Evolutionary conservation across 2,113 vertebrate genomes (phyloP).

Genomic region (Ceratotherium simum): DNA sequence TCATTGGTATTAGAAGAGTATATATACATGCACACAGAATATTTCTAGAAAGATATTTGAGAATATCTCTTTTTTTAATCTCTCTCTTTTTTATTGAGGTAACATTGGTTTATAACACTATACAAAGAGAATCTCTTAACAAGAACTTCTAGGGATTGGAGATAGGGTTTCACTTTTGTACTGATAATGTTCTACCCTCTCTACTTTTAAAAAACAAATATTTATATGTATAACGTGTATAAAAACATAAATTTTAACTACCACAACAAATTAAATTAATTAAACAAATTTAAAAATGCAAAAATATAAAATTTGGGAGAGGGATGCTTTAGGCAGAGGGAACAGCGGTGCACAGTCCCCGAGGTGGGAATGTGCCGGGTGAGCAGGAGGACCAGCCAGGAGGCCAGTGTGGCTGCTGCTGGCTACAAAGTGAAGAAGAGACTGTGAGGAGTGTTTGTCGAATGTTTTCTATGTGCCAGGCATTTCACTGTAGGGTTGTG

Average conservation of each 20-base stretch:
- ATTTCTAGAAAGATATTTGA: constrained; percentile 13
- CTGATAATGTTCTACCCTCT: not conserved
- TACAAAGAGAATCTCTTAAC: not conserved
- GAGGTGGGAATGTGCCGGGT: not conserved
- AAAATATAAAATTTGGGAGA: not conserved
- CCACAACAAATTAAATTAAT: not conserved
- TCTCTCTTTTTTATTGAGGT: too few relatives aligned
- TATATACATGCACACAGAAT: not conserved
- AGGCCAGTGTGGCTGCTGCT: not conserved
- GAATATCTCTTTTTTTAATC: not conserved
- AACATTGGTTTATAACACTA: too few relatives aligned
- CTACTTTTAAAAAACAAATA: not conserved
- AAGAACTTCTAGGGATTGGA: not conserved
- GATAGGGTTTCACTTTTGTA: not conserved
- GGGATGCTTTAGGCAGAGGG: not conserved
- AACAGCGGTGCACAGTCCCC: not conserved
- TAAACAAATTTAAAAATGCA: not conserved
- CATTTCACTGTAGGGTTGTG: not conserved
- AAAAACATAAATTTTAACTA: not conserved
- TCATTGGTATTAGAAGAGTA: not conserved
- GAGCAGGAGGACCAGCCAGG: not conserved
- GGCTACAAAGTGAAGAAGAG: not conserved
- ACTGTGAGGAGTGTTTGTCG: not conserved
- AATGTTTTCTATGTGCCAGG: not conserved
- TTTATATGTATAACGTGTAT: not conserved